Base-by-base conservation (phyloP, 2,888 invertebrate genomes). In the Strigamia transsilvanica region DNA sequence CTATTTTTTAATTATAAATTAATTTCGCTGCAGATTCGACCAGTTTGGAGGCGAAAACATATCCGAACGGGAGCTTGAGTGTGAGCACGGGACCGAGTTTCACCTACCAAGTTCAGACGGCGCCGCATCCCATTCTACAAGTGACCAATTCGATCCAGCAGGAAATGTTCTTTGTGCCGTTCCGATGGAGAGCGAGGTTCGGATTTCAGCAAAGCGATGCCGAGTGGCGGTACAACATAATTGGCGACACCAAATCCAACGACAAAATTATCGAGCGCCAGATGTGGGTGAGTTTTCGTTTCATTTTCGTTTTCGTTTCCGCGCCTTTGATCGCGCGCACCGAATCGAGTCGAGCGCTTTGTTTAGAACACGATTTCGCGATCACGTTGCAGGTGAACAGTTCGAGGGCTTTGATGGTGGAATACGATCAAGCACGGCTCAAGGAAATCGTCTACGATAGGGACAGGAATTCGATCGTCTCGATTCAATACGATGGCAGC, bases 351-450 rank as follows among this genome's bases (percentile, higher is more conserved):
- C 27, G 27, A 38, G 12, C 10, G 34, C 9, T 27, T 77, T 18
- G 23, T 77, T 15, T 27, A 27, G 2, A 3, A n/a, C n/a, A 3
- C 27, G 27, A 27, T 27, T 27, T 27, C 3, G 27, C 42, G 46
- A 4, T 46, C n/a, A 46, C 46, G 32, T 79, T 73, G 82, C 86
- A 95, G 94, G 95, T 98, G 6, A 98, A 98, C 87, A 94, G 94
- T 84, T 93, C 94, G 6, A 92, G 95, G 85, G 93, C 97, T 0
- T 90, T 98, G 46, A 95, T 96, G 18, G 93, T 98, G 80, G 96
- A 97, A 88, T 97, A 96, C 86, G 96, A 98, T 87, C 95, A 97
- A 87, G 94, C 94, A 84, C 93, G 94, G 73, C 94, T 95, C 85
- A 93, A 93, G 56, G 97, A 97, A 88, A 95, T 94, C 0, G 94